A percentile compares a stretch with the other conserved stretches of the same genome.
These are phyloP conservation scores for Poeciliopsis gracilis DNA, from an alignment of 2,797 vertebrate genomes.

Conservation along the genomic window DNA sequence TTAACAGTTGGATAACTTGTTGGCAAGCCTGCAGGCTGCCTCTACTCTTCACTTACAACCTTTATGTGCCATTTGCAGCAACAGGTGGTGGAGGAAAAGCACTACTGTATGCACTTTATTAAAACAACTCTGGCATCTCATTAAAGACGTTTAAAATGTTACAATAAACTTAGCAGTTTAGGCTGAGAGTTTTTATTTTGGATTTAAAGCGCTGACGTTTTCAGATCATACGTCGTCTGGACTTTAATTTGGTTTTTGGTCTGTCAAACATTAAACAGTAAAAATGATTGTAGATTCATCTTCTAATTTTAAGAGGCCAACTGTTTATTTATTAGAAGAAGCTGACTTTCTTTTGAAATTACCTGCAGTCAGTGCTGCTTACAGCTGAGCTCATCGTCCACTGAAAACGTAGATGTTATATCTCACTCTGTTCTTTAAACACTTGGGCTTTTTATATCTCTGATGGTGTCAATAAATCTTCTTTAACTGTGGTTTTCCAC, in stretches of 20 bases:
- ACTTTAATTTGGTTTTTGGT: not conserved
- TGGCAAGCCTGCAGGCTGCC: not conserved
- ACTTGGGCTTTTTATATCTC: not conserved
- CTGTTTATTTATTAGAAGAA: not conserved
- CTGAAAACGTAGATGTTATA: not conserved
- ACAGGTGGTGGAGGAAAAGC: not conserved
- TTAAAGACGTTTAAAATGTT: not conserved
- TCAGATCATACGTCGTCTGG: not conserved
- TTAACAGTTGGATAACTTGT: not conserved
- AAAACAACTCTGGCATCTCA: not conserved
- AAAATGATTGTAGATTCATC: not conserved
- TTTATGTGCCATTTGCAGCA: not conserved
- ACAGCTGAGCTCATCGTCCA: not conserved
- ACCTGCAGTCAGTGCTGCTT: not conserved
- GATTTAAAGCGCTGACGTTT: not conserved
- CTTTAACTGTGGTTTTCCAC: not conserved
- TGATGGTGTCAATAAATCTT: not conserved
- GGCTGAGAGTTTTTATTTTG: not conserved
- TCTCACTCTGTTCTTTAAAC: not conserved
- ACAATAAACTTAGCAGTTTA: not conserved
- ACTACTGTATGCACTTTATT: not conserved
- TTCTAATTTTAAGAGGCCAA: too few relatives aligned
- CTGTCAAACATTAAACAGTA: not conserved
- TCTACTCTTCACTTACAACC: not conserved
- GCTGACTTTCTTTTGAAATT: not conserved